Conservation (phyloP, 2,797 vertebrate species). For the Podargus strigoides region DNA sequence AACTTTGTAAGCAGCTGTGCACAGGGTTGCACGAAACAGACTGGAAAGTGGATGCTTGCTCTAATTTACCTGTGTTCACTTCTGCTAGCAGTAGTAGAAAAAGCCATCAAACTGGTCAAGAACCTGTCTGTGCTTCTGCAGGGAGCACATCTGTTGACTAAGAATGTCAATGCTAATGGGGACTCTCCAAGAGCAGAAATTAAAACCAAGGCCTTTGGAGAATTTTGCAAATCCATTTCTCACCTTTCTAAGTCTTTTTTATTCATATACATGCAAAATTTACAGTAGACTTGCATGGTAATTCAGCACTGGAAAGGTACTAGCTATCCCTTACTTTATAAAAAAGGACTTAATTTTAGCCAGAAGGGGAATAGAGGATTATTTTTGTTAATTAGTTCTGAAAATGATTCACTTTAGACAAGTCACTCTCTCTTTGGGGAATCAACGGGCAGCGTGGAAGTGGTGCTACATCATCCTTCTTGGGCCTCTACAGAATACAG, state of each 20-base stretch:
- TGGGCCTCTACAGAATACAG: neutral
- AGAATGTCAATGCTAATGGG: neutral
- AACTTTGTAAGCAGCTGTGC: neutral
- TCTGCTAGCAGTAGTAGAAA: neutral
- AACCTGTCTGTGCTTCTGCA: neutral
- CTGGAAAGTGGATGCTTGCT: neutral
- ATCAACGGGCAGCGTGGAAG: neutral
- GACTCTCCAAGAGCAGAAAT: neutral
- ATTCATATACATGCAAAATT: neutral
- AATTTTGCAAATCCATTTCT: neutral
- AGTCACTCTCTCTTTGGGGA: neutral
- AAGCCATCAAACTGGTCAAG: neutral
- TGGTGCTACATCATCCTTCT: neutral
- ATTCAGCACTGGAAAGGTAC: neutral
- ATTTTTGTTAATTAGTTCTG: slow-evolving; percentile 9
- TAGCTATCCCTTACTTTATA: neutral
- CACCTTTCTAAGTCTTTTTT: neutral
- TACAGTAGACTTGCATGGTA: neutral
- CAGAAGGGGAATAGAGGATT: neutral
- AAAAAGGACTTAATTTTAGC: neutral
- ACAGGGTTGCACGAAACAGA: neutral
- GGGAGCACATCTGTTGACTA: neutral
- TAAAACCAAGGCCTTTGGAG: neutral
- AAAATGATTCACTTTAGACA: neutral
- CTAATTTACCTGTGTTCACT: neutral